A percentile compares a stretch with the other conserved stretches of the same genome.
Conservation (phyloP, 2,888 invertebrate genomes). For the Lissonota sp. region DNA sequence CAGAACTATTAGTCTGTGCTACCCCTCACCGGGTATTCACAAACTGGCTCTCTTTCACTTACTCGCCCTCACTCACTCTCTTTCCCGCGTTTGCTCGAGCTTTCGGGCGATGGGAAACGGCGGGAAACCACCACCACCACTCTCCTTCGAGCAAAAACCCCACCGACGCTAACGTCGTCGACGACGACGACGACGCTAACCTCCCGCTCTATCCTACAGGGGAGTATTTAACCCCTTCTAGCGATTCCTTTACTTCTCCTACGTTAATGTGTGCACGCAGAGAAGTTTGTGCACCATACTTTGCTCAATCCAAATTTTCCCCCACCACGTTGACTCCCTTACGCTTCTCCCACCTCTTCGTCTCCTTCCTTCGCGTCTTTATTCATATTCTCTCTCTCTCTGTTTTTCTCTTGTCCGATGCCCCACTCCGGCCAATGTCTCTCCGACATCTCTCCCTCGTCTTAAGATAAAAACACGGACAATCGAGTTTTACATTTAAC, state of each 20-base stretch:
- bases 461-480: slow-evolving; percentile 83
- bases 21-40: slow-evolving; percentile 65
- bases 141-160: slow-evolving; percentile 65
- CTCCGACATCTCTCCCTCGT: slow-evolving; percentile 72
- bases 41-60: slow-evolving; percentile 62
- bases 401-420: not conserved
- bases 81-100: slow-evolving; percentile 20
- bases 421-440: slow-evolving; percentile 54
- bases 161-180: slow-evolving; percentile 58
- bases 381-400: slow-evolving; percentile 29
- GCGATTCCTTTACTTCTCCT: slow-evolving; percentile 65
- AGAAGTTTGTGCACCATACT: slow-evolving; percentile 57
- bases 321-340: too few relatives aligned
- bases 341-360: too few relatives aligned
- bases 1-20: slow-evolving; percentile 71
- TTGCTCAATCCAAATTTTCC: slow-evolving; percentile 29
- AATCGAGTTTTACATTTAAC: slow-evolving; percentile 82
- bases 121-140: slow-evolving; percentile 53
- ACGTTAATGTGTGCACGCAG: slow-evolving; percentile 28
- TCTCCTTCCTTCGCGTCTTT: not conserved
- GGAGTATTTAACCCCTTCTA: slow-evolving; percentile 66
- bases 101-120: slow-evolving; percentile 33
- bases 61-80: slow-evolving; percentile 40
- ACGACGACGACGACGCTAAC: slow-evolving; percentile 53
- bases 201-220: slow-evolving; percentile 53